These are phyloP conservation scores for Cephus runcator DNA, from an alignment of 2,888 invertebrate genomes.

Conservation along the genomic window DNA sequence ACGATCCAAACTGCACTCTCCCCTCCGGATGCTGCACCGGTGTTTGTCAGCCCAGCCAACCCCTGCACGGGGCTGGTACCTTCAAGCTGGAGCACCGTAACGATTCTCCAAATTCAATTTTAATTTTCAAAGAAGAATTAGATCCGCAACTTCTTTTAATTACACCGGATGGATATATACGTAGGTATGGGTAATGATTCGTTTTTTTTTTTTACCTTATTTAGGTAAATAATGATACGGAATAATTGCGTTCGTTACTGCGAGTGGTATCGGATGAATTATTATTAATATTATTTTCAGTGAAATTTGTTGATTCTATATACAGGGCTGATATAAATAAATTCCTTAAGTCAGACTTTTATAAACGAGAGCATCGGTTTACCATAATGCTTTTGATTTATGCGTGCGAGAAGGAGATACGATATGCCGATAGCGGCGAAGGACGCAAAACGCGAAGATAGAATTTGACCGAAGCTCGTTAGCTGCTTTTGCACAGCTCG, in stretches of 20 bases:
- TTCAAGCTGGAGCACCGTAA: neutral
- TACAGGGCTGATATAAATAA: no score
- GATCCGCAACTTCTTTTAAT: neutral
- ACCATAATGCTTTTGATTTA: neutral
- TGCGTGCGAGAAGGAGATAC: neutral
- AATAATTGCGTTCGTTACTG: neutral
- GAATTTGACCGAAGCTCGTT: neutral
- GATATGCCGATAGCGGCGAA: neutral
- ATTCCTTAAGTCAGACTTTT: neutral
- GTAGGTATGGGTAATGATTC: neutral
- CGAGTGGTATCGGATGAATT: neutral
- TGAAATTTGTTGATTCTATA: neutral
- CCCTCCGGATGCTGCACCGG: neutral
- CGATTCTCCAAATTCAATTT: neutral
- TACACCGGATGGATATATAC: neutral
- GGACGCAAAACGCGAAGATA: neutral
- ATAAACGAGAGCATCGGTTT: neutral
- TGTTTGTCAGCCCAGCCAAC: neutral
- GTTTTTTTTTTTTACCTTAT: neutral
- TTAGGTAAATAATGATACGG: neutral
- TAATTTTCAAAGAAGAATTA: neutral
- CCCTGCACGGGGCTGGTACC: neutral
- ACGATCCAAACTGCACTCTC: conserved; percentile 1
- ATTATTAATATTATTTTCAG: neutral
- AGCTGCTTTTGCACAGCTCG: neutral